These are phyloP conservation scores for Thamnophis elegans DNA, from an alignment of 2,797 vertebrate genomes.

Conservation along the genomic window DNA sequence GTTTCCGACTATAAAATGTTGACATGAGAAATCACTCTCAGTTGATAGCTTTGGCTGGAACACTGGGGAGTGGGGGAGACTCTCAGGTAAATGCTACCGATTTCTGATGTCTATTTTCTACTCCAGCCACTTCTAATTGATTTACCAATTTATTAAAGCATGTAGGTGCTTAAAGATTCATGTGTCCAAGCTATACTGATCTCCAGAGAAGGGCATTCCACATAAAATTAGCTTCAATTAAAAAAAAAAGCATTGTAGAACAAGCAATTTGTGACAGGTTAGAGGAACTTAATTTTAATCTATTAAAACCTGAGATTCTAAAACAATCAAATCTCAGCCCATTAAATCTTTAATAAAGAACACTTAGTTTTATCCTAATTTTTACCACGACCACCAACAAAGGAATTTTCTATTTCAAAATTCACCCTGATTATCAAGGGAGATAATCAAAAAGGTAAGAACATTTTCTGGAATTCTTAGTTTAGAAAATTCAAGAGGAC, in stretches of 20 bases:
- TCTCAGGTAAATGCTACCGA: neutral
- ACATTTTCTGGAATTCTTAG: neutral
- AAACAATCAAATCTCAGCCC: constrained; percentile 10
- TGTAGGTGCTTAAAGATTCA: constrained; percentile 16
- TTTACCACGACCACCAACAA: neutral
- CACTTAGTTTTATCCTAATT: neutral
- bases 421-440: neutral
- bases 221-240: constrained; percentile 1
- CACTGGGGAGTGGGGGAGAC: neutral
- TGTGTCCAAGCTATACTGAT: constrained; percentile 3
- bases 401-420: neutral
- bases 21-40: neutral
- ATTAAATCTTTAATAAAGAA: constrained; percentile 34
- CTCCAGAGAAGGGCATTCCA: neutral
- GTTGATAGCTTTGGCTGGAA: neutral
- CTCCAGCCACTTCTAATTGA: neutral
- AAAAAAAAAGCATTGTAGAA: neutral
- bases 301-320: constrained; percentile 25
- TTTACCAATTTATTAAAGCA: constrained; percentile 8
- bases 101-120: neutral
- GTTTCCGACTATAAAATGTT: constrained; percentile 1
- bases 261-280: neutral
- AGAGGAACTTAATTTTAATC: constrained; percentile 41
- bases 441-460: neutral
- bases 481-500: neutral